Conservation (phyloP, 2,797 vertebrate genomes). For the Lagorchestes hirsutus region DNA sequence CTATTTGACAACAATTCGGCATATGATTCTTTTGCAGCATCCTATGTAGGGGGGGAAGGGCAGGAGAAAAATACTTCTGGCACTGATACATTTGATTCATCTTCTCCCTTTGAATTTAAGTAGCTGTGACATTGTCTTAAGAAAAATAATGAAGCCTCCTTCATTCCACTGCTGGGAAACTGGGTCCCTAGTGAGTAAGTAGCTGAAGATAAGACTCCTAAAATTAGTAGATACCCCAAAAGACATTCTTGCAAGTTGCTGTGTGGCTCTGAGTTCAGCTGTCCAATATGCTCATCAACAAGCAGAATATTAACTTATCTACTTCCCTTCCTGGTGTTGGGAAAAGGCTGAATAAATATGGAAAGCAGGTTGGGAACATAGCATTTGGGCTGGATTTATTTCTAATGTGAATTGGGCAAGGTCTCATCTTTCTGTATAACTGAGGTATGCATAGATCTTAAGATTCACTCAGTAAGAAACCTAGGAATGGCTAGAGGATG, state of each 20-base stretch:
- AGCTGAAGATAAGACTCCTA: not conserved
- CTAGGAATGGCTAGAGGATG: not conserved
- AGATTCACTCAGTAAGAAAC: not conserved
- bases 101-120: not conserved
- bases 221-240: not conserved
- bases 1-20: not conserved
- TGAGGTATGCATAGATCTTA: not conserved
- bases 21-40: not conserved
- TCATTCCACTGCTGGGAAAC: not conserved
- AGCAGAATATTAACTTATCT: not conserved
- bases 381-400: constrained; percentile 28
- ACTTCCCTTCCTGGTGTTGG: not conserved
- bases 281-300: not conserved
- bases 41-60: not conserved
- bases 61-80: not conserved
- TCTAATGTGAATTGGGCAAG: not conserved
- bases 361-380: not conserved
- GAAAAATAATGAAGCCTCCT: not conserved
- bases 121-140: not conserved
- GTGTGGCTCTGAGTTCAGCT: not conserved
- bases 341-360: not conserved
- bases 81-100: not conserved
- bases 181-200: not conserved
- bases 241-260: not conserved
- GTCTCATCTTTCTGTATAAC: constrained; percentile 18